Conservation (phyloP, 2,797 vertebrate species). For the Myripristis jacobus region DNA sequence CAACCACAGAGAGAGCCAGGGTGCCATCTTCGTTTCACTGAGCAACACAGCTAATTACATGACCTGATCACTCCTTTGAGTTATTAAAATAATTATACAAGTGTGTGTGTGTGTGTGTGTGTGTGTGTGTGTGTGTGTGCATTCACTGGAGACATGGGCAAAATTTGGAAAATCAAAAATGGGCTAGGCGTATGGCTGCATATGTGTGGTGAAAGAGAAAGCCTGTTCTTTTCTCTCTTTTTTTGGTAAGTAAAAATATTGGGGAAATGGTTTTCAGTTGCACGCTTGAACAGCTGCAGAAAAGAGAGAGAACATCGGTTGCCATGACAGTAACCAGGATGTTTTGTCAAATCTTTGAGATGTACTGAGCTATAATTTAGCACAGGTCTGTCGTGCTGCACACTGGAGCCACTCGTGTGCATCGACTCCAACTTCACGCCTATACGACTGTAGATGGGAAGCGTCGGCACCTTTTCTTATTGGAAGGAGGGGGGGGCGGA, state of each 20-base stretch:
- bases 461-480: too few species aligned
- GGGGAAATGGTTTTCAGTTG: too few species aligned
- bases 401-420: background rate
- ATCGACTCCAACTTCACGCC: background rate
- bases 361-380: background rate
- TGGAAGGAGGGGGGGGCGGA: too few species aligned
- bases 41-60: constrained; percentile 34
- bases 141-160: background rate
- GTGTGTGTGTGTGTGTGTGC: background rate
- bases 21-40: constrained; percentile 44
- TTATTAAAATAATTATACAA: constrained; percentile 23
- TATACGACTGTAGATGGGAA: too few species aligned
- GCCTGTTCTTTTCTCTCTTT: background rate
- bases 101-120: background rate
- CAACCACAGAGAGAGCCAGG: constrained; percentile 21
- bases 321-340: too few species aligned
- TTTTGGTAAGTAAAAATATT: background rate
- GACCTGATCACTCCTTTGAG: constrained; percentile 24
- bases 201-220: background rate
- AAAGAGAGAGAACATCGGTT: too few species aligned
- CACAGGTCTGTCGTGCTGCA: background rate
- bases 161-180: constrained; percentile 14
- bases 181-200: background rate
- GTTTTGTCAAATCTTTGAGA: background rate
- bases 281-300: too few species aligned